A percentile compares a stretch with the other conserved stretches of the same genome.
Conservation (phyloP, 1,140 invertebrate genomes). For the Caerostris extrusa region DNA sequence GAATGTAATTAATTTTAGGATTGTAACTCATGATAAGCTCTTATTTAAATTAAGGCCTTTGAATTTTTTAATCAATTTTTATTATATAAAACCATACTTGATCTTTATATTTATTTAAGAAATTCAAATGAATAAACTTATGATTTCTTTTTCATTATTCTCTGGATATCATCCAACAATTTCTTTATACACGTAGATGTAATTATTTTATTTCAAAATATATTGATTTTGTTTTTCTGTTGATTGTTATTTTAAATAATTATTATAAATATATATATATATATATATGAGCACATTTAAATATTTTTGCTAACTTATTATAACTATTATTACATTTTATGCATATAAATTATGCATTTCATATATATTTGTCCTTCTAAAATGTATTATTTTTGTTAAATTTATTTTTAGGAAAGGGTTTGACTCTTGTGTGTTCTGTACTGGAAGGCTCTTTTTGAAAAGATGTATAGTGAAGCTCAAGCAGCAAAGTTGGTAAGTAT, state of each 20-base stretch:
- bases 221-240: too few relatives aligned
- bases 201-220: too few relatives aligned
- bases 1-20: neutral
- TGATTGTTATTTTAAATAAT: too few relatives aligned
- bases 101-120: neutral
- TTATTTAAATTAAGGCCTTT: neutral
- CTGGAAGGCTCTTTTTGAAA: conserved; percentile 87
- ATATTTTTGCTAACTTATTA: too few relatives aligned
- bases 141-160: too few relatives aligned
- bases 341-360: neutral
- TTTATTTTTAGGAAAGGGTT: conserved; percentile 85
- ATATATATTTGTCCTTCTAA: neutral
- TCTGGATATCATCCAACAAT: too few relatives aligned
- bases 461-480: conserved; percentile 86
- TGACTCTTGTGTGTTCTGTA: conserved; percentile 96
- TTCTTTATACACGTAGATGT: too few relatives aligned
- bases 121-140: neutral
- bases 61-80: neutral
- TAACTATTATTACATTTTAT: too few relatives aligned
- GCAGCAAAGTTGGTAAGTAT: conserved; percentile 86
- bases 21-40: neutral
- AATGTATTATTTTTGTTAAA: neutral
- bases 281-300: too few relatives aligned
- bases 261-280: too few relatives aligned
- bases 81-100: neutral